Percentiles rank a stretch among this genome's conserved stretches.
phyloP scores from a whole-genome alignment of 2,797 vertebrate genomes.

The Notamacropus eugenii region DNA sequence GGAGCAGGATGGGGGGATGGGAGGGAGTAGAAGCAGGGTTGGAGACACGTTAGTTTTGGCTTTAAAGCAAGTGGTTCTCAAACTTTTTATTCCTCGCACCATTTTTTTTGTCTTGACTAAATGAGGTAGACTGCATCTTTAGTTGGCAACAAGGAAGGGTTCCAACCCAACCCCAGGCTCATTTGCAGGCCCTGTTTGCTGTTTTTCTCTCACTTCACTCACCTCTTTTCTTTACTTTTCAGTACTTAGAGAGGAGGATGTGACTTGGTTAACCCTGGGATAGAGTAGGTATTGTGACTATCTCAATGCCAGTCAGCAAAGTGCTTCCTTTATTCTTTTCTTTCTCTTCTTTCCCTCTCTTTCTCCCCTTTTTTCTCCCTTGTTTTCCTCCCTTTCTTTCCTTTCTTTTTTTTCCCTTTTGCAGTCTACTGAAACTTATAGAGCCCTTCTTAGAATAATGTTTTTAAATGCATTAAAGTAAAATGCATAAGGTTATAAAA shows the following conservation, averaged over 20 bases:
- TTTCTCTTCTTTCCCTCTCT: no score
- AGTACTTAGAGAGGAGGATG: background rate
- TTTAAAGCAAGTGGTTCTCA: background rate
- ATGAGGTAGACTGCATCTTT: background rate
- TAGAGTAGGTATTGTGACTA: background rate
- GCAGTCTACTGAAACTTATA: background rate
- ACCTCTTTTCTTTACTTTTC: background rate
- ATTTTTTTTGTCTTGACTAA: background rate
- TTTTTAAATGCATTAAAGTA: background rate
- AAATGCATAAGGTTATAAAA: background rate
- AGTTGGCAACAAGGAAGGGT: background rate
- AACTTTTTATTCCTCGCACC: background rate
- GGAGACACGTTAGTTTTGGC: background rate
- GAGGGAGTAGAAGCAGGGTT: background rate
- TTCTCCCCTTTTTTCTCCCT: no score
- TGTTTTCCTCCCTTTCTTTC: no score
- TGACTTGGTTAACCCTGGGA: background rate
- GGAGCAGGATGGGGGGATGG: background rate
- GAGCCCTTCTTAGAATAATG: background rate
- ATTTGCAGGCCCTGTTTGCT: background rate
- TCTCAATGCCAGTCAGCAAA: background rate
- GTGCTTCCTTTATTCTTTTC: background rate
- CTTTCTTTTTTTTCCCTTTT: background rate
- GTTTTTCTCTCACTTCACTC: background rate
- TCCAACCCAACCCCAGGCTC: background rate